A percentile compares a stretch with the other conserved stretches of the same genome.
Conservation (phyloP, 2,888 invertebrate genomes). For the Therioaphis trifolii region DNA sequence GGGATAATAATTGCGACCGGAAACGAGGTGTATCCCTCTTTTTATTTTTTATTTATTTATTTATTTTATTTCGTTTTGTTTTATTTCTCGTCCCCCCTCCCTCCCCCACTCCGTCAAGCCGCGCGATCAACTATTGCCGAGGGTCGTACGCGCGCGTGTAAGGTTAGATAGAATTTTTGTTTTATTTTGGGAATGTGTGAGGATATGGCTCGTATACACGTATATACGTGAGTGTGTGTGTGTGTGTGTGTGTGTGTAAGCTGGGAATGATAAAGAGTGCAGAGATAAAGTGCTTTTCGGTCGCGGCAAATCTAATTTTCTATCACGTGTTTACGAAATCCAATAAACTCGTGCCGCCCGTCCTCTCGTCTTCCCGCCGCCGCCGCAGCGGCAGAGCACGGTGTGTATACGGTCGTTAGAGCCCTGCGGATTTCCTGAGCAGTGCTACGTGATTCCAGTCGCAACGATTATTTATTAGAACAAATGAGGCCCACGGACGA, state of each 20-base stretch:
- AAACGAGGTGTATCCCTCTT: conserved; percentile 54
- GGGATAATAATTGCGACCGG: conserved; percentile 58
- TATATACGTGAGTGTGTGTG: not conserved
- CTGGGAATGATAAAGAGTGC: conserved; percentile 56
- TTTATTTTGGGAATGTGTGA: conserved; percentile 41
- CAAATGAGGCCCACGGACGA: conserved; percentile 35
- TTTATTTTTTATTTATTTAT: conserved; percentile 12
- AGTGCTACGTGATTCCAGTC: conserved; percentile 54
- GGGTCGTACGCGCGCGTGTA: conserved; percentile 23
- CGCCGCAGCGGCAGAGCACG: too few species aligned
- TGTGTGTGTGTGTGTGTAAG: not conserved
- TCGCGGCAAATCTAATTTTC: conserved; percentile 61
- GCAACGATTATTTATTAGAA: conserved; percentile 57
- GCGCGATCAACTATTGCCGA: conserved; percentile 39
- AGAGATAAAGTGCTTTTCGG: conserved; percentile 61
- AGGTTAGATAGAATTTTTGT: conserved; percentile 56
- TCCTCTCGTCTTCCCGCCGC: not conserved
- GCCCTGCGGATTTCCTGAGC: conserved; percentile 30
- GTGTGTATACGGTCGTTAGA: conserved; percentile 13
- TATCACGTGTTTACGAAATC: conserved; percentile 60
- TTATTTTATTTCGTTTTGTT: conserved; percentile 1
- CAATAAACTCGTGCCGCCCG: conserved; percentile 50
- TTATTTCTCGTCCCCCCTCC: too few species aligned
- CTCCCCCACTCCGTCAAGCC: too few species aligned
- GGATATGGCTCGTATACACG: conserved; percentile 2